Evolutionary conservation across 2,797 vertebrate genomes (phyloP).

Genomic region (Enteromius paludinosus): DNA sequence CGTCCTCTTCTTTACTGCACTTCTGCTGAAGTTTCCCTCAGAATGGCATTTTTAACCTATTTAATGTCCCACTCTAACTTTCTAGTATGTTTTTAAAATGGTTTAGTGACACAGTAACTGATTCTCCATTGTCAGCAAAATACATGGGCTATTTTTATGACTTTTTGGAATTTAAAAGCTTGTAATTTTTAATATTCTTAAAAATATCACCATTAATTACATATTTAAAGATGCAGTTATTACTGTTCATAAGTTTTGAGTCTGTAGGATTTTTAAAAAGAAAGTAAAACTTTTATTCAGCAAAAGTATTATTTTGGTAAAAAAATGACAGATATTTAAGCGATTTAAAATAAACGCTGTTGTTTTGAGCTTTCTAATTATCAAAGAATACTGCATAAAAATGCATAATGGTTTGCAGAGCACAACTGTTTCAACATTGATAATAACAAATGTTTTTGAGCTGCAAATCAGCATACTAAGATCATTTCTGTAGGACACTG

Average conservation of each 20-base stretch:
- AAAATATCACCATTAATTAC: background rate
- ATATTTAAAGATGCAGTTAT: background rate
- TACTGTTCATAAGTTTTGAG: background rate
- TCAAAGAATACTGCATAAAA: background rate
- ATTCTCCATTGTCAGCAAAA: background rate
- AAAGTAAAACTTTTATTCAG: background rate
- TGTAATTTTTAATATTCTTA: background rate
- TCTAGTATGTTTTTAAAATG: background rate
- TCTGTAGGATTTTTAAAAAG: background rate
- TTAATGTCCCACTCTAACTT: background rate
- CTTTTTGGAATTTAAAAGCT: background rate
- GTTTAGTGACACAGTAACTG: background rate
- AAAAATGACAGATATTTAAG: background rate
- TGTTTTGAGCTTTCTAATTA: background rate
- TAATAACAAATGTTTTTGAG: background rate
- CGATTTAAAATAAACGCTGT: background rate
- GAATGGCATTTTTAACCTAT: slow-evolving; percentile 22
- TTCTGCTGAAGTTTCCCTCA: background rate
- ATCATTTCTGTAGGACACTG: background rate
- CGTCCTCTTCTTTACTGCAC: slow-evolving; percentile 15
- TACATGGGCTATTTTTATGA: background rate
- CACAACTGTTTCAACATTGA: background rate
- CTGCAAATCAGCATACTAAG: background rate
- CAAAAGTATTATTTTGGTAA: background rate
- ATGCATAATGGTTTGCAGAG: background rate